phyloP scores from a whole-genome alignment of 1,140 invertebrate genomes.

The Aphaenogaster floridana region DNA sequence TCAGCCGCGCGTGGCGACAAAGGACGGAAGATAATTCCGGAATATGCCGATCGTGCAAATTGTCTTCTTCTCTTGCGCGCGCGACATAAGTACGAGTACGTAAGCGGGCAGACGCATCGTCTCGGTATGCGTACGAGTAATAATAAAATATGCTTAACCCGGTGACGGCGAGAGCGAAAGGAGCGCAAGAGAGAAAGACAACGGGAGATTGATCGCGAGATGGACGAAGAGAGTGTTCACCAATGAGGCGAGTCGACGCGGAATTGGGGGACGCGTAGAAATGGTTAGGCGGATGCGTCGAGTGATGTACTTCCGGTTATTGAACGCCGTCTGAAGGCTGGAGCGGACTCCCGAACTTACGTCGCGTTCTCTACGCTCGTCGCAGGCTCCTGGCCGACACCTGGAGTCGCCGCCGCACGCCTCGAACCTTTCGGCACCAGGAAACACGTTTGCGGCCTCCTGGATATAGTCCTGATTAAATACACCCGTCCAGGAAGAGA shows the following conservation, averaged over 20 bases:
- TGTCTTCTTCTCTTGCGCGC: conserved; percentile 3
- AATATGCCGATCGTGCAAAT: conserved; percentile 59
- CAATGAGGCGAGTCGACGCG: conserved; percentile 72
- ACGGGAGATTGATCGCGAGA: conserved; percentile 24
- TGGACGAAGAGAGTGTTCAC: conserved; percentile 47
- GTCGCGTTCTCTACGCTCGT: conserved; percentile 35
- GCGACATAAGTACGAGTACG: not conserved
- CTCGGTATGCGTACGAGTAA: conserved; percentile 10
- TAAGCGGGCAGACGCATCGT: conserved; percentile 14
- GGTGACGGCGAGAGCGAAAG: conserved; percentile 15
- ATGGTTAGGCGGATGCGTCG: conserved; percentile 81
- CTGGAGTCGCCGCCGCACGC: conserved; percentile 59
- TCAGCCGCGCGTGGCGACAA: conserved; percentile 66
- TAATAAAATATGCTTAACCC: conserved; percentile 58
- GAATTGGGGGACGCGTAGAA: conserved; percentile 78
- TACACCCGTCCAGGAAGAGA: conserved; percentile 57
- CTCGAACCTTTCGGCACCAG: conserved; percentile 47
- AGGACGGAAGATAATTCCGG: conserved; percentile 56
- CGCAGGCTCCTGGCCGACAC: conserved; percentile 64
- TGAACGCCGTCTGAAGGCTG: conserved; percentile 80
- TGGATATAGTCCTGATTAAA: conserved; percentile 72
- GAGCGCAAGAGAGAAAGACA: conserved; percentile 3
- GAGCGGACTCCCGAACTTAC: conserved; percentile 69
- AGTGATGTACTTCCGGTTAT: conserved; percentile 83
- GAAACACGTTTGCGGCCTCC: conserved; percentile 46